Evolutionary conservation across 2,888 invertebrate species (phyloP).

Genomic region (Drosophila suboccidentalis): DNA sequence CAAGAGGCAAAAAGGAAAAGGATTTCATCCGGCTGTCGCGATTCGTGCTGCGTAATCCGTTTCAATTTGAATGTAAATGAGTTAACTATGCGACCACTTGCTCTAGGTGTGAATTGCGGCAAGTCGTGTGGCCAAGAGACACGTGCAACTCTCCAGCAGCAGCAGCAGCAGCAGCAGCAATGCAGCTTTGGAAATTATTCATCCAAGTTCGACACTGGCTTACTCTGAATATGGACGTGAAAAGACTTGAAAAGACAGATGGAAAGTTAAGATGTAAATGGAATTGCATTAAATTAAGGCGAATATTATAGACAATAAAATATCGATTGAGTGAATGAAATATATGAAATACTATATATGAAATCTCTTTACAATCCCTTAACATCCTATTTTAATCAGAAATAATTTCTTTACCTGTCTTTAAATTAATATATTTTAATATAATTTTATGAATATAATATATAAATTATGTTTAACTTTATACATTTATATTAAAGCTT

Average conservation of each 20-base stretch:
- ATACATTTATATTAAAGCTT: too few relatives aligned
- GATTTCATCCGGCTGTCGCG: slow-evolving; percentile 33
- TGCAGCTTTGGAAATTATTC: slow-evolving; percentile 3
- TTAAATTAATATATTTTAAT: too few relatives aligned
- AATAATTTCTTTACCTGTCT: background rate
- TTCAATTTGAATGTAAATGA: slow-evolving; percentile 73
- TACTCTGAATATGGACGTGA: background rate
- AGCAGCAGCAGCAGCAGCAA: background rate
- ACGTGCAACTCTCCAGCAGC: slow-evolving; percentile 20
- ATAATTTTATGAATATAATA: too few relatives aligned
- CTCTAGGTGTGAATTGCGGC: slow-evolving; percentile 37
- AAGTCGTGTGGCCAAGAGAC: slow-evolving; percentile 25
- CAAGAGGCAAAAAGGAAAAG: slow-evolving; percentile 21
- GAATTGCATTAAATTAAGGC: background rate
- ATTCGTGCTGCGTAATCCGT: slow-evolving; percentile 42
- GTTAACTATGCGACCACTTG: slow-evolving; percentile 46
- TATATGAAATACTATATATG: background rate
- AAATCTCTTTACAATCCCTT: background rate
- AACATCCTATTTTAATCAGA: too few relatives aligned
- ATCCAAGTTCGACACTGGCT: slow-evolving; percentile 1
- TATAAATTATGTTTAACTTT: too few relatives aligned
- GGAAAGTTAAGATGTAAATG: background rate
- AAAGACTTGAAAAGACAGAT: background rate
- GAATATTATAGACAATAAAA: background rate
- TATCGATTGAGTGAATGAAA: background rate